Evolutionary conservation across 2,888 invertebrate genomes (phyloP).

Genomic region (Erpobdella octoculata): DNA sequence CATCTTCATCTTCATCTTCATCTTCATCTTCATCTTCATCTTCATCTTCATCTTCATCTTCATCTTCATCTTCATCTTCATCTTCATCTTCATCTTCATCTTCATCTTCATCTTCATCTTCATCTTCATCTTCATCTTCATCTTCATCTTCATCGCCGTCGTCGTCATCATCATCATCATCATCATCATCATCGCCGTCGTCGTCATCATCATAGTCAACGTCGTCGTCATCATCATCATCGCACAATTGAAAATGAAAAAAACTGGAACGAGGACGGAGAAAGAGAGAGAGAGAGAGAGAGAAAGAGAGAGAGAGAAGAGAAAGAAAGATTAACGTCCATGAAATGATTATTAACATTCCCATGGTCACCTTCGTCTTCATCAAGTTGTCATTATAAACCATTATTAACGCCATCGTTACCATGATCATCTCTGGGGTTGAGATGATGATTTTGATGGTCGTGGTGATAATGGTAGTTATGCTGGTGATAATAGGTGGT

Average conservation of each 20-base stretch:
- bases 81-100: no score
- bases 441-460: not conserved
- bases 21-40: no score
- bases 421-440: not conserved
- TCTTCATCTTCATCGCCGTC: not conserved
- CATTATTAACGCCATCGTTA: not conserved
- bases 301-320: no score
- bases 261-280: no score
- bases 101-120: no score
- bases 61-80: not conserved
- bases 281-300: no score
- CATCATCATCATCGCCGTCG: not conserved
- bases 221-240: not conserved
- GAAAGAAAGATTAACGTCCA: no score
- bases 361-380: not conserved
- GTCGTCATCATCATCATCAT: constrained; percentile 2
- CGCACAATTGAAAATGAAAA: no score
- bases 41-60: not conserved
- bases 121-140: no score
- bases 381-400: not conserved
- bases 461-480: not conserved
- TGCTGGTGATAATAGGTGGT: not conserved
- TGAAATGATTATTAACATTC: not conserved
- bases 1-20: no score
- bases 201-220: not conserved